Percentiles rank a stretch among this genome's conserved stretches.
Evolutionary conservation across 2,888 invertebrate species (phyloP).

Genomic region (Harpalus rufipes): DNA sequence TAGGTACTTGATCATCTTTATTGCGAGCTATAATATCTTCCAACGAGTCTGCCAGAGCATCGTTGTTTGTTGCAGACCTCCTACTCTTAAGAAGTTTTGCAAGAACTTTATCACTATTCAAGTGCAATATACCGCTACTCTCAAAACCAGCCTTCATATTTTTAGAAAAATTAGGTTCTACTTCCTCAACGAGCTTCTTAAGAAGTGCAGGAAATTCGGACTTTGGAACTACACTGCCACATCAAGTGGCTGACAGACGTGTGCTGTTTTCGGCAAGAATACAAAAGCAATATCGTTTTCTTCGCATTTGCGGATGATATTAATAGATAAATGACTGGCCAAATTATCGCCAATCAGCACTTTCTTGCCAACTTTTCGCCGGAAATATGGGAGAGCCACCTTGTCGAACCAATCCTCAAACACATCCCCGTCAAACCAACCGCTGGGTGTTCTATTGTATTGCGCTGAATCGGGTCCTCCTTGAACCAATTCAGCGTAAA

Average conservation of each 20-base stretch:
- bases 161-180: conserved; percentile 68
- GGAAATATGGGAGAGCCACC: conserved; percentile 67
- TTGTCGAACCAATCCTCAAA: conserved; percentile 73
- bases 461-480: conserved; percentile 73
- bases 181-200: conserved; percentile 53
- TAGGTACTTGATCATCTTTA: too few species aligned
- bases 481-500: conserved; percentile 74
- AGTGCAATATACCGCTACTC: conserved; percentile 73
- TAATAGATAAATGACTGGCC: conserved; percentile 70
- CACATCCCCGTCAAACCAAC: conserved; percentile 73
- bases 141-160: conserved; percentile 72
- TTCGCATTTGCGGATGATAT: conserved; percentile 71
- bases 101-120: conserved; percentile 72
- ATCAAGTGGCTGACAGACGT: conserved; percentile 72
- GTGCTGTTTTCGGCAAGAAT: conserved; percentile 71
- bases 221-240: conserved; percentile 65
- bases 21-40: too few species aligned
- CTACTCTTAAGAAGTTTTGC: too few species aligned
- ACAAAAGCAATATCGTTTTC: conserved; percentile 72
- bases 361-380: conserved; percentile 62
- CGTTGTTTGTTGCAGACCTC: too few species aligned
- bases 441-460: conserved; percentile 74
- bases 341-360: conserved; percentile 74
- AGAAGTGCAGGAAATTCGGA: conserved; percentile 58
- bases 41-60: too few species aligned